Percentiles rank a stretch among this genome's conserved stretches.
These are phyloP conservation scores for Dendroctonus valens DNA, from an alignment of 1,140 invertebrate species.

Conservation along the genomic window DNA sequence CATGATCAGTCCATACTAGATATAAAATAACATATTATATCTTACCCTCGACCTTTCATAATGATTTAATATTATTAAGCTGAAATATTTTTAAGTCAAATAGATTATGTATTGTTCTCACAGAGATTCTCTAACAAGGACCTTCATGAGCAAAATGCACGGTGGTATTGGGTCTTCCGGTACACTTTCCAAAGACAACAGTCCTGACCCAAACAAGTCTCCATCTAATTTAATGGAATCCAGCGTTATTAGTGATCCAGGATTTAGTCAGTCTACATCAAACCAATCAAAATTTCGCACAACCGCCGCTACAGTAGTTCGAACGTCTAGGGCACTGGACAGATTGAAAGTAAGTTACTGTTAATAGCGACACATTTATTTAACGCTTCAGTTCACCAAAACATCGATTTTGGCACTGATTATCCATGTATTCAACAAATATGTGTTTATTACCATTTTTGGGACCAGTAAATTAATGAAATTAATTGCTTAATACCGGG, in stretches of 20 bases:
- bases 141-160: conserved; percentile 60
- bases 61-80: background rate
- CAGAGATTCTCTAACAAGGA: conserved; percentile 60
- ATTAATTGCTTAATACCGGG: too few relatives aligned
- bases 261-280: conserved; percentile 56
- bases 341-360: conserved; percentile 18
- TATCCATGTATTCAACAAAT: too few relatives aligned
- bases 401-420: too few relatives aligned
- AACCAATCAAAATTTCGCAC: conserved; percentile 37
- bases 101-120: background rate
- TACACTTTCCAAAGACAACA: conserved; percentile 43
- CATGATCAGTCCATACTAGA: too few relatives aligned
- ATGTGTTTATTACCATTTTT: too few relatives aligned
- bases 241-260: conserved; percentile 39
- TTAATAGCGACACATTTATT: too few relatives aligned
- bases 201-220: conserved; percentile 55
- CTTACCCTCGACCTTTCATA: too few relatives aligned
- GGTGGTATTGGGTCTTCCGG: conserved; percentile 50
- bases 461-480: too few relatives aligned
- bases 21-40: too few relatives aligned
- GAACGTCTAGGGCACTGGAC: conserved; percentile 36
- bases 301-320: conserved; percentile 35
- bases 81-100: background rate
- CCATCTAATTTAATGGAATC: conserved; percentile 33
- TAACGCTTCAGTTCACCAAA: too few relatives aligned